Conservation (phyloP, 2,797 vertebrate species). For the Oreochromis grahami region DNA sequence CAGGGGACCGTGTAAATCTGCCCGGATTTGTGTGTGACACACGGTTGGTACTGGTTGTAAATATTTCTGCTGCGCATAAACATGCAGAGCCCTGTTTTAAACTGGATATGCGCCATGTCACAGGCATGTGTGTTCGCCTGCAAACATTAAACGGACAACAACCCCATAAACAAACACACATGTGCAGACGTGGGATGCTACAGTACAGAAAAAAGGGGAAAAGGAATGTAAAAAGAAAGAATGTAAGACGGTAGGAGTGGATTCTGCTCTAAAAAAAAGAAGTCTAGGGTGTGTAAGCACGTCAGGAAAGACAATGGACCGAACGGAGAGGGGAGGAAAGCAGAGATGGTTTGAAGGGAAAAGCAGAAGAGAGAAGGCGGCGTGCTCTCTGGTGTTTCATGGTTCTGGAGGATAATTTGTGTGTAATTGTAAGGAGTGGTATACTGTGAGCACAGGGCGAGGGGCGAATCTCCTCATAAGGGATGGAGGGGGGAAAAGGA, state of each 20-base stretch:
- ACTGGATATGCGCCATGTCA: slow-evolving; percentile 8
- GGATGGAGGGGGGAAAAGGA: neutral
- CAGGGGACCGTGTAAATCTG: slow-evolving; percentile 24
- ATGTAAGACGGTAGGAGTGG: slow-evolving; percentile 1
- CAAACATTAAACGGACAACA: slow-evolving; percentile 8
- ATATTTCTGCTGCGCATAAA: slow-evolving; percentile 66
- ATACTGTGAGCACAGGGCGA: neutral
- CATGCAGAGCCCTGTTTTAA: slow-evolving; percentile 27
- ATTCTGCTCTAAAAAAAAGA: slow-evolving; percentile 3
- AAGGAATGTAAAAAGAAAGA: slow-evolving; percentile 6
- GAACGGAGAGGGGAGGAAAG: slow-evolving; percentile 2
- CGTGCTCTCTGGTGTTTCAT: slow-evolving; percentile 19
- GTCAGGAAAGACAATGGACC: slow-evolving; percentile 56
- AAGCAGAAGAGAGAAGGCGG: slow-evolving; percentile 6
- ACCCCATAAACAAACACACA: neutral
- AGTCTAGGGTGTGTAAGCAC: slow-evolving; percentile 57
- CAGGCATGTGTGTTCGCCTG: neutral
- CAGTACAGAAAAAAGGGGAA: neutral
- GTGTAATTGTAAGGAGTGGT: slow-evolving; percentile 43
- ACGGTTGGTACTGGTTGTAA: slow-evolving; percentile 57
- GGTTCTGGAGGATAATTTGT: slow-evolving; percentile 21
- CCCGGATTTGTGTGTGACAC: slow-evolving; percentile 38
- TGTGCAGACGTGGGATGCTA: neutral
- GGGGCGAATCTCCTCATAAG: slow-evolving; percentile 18
- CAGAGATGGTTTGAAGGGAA: slow-evolving; percentile 1